Evolutionary conservation across 2,888 invertebrate species (phyloP), one percentile per base, ranked within the genome.

Genomic region (Deladenus siricidicola): DNA sequence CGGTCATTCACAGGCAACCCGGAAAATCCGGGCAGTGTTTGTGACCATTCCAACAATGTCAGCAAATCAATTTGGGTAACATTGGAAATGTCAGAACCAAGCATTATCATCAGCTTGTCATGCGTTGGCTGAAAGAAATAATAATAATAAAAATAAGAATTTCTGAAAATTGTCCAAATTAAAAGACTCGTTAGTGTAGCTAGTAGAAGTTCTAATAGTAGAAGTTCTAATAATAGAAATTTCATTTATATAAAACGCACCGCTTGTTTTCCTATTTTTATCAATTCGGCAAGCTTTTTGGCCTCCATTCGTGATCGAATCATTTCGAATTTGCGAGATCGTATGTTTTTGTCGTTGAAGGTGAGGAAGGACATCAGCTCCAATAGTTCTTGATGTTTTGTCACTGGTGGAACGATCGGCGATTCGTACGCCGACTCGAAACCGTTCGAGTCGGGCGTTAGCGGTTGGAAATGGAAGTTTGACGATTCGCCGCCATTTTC

Each of bases 41-140:
- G 90, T 55, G 93, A 93, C 90, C 96, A 98, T 80, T 93, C 91
- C 60, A 98, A 88, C 81, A 98, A 84, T 78, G 91, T 90, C 71
- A 88, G 87, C 78, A 96, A 85, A 81, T 96, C 76, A 24, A 72
- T 65, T 50, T 76, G 74, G 8, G 65, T 65, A 17, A 69, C 68
- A 43, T 56, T 68, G 34, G 49, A 47, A 45, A 68, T 51, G 34
- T 65, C 65, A 23, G 62, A 56, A 8, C 57, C 59, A 8, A 68
- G 21, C 58, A 68, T 65, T 29, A 51, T 65, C 66, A 60, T 47
- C 23, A 56, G 47, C 30, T 64, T 63, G 51, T 63, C 62, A 10
- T 60, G 56, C 28, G 44, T 30, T 48, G 47, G 56, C 50, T 58
- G 19, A 58, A 58, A n/a, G n/a, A 50, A 24, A 10, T 6, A 14